phyloP scores from a whole-genome alignment of 2,113 vertebrate genomes.

The Morphnarchus princeps region DNA sequence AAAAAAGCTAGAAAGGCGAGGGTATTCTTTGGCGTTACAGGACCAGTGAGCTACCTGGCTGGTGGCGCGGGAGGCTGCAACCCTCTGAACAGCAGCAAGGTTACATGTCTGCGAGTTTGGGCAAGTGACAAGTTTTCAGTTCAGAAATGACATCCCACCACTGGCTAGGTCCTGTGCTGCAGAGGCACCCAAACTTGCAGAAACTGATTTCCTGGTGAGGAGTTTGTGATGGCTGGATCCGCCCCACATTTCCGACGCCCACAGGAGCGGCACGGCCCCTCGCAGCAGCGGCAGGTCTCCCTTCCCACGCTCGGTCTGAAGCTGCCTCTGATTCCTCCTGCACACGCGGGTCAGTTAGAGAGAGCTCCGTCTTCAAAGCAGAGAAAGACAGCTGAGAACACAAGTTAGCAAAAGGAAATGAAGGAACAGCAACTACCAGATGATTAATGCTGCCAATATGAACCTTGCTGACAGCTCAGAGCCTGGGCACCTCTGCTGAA shows the following conservation, averaged over 20 bases:
- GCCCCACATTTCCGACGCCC: background rate
- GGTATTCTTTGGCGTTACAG: background rate
- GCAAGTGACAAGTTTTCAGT: background rate
- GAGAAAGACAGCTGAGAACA: background rate
- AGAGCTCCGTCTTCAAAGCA: background rate
- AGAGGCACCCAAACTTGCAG: background rate
- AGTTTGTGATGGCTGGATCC: background rate
- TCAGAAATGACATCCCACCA: background rate
- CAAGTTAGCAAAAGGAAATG: background rate
- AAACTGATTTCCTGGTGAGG: background rate
- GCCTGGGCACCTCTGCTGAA: background rate
- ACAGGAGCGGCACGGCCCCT: rapidly evolving
- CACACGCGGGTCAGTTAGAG: background rate
- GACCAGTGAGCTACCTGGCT: rapidly evolving
- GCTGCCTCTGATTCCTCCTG: background rate
- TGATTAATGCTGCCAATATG: background rate
- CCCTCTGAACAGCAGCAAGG: background rate
- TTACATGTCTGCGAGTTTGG: rapidly evolving
- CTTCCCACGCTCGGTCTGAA: background rate
- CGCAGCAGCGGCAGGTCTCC: too few species aligned
- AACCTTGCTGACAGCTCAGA: background rate
- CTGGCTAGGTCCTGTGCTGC: rapidly evolving
- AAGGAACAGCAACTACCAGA: background rate
- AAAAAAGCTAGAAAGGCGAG: background rate
- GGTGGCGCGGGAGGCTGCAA: rapidly evolving